phyloP scores from a whole-genome alignment of 2,888 invertebrate species.

The Stramonita haemastoma region DNA sequence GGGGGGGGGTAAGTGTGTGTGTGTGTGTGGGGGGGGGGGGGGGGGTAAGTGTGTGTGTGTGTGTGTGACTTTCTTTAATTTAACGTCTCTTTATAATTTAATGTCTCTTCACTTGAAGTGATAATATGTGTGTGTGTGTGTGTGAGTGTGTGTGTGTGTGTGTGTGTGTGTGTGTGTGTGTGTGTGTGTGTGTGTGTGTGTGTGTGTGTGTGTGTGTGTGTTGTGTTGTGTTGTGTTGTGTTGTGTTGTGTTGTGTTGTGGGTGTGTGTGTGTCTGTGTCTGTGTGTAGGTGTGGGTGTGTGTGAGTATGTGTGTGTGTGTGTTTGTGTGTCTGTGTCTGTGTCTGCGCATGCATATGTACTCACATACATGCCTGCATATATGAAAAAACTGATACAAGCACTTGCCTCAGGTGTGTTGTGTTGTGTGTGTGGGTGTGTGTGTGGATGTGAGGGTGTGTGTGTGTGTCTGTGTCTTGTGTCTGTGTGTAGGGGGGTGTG shows the following conservation, averaged over 20 bases:
- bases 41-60: conserved; percentile 11
- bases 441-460: background rate
- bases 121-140: conserved; percentile 5
- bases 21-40: background rate
- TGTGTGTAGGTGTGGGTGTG: background rate
- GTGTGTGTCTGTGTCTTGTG: too few species aligned
- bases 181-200: background rate
- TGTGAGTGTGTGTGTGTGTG: conserved; percentile 2
- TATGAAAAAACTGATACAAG: too few species aligned
- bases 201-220: background rate
- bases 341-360: background rate
- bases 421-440: background rate
- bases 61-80: background rate
- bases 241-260: background rate
- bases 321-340: background rate
- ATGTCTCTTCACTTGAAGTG: background rate
- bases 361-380: too few species aligned
- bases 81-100: background rate
- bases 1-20: background rate
- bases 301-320: background rate
- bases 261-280: background rate
- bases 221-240: background rate
- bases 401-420: too few species aligned
- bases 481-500: background rate
- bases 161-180: background rate